phyloP scores from a whole-genome alignment of 2,888 invertebrate species.

The Myathropa florea region DNA sequence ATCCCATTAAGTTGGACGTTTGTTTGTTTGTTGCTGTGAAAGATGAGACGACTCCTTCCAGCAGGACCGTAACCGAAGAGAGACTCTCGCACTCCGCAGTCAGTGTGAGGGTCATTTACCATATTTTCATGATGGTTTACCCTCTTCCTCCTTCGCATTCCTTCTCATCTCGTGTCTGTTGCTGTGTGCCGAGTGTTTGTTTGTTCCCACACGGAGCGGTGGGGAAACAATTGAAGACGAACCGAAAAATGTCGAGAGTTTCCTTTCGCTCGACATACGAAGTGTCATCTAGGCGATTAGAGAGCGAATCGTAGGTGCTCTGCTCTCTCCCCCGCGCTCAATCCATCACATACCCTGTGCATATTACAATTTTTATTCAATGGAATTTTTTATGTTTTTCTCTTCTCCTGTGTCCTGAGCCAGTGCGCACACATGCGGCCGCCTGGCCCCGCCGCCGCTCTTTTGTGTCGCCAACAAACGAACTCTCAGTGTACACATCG shows the following conservation, averaged over 20 bases:
- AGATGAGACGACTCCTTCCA: slow-evolving; percentile 7
- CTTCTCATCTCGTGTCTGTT: background rate
- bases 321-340: background rate
- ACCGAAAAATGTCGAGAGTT: slow-evolving; percentile 6
- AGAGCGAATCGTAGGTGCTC: slow-evolving; percentile 28
- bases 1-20: slow-evolving; percentile 42
- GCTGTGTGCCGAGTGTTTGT: background rate
- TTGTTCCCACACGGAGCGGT: background rate
- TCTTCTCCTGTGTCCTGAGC: slow-evolving; percentile 6
- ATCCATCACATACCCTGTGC: background rate
- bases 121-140: slow-evolving; percentile 38
- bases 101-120: slow-evolving; percentile 49
- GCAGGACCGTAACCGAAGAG: background rate
- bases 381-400: slow-evolving; percentile 41
- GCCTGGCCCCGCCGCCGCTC: background rate
- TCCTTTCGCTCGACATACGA: slow-evolving; percentile 26
- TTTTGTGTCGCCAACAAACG: background rate
- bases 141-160: slow-evolving; percentile 7
- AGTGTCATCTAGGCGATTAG: slow-evolving; percentile 49
- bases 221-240: background rate
- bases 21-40: background rate
- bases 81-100: background rate
- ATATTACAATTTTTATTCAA: slow-evolving; percentile 50
- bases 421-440: slow-evolving; percentile 1
- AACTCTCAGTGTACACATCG: too few species aligned